Conservation (phyloP, 1,140 invertebrate genomes). For the Trypoxylus dichotomus region DNA sequence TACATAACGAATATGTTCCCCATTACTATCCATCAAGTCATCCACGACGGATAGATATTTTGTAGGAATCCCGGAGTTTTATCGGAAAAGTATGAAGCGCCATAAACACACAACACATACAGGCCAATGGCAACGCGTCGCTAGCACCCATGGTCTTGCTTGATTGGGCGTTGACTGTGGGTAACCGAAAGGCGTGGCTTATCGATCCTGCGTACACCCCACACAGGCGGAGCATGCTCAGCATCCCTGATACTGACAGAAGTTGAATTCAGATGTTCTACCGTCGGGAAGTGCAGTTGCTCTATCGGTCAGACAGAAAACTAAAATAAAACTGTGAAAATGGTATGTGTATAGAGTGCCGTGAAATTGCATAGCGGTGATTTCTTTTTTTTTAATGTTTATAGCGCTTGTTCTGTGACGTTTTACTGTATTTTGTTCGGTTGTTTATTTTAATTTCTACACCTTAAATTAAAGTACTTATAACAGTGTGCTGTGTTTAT, state of each 20-base stretch:
- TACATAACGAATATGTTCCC: conserved; percentile 28
- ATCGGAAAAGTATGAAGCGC: conserved; percentile 26
- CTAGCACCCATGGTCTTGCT: conserved; percentile 33
- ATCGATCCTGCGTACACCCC: conserved; percentile 31
- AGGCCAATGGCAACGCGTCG: conserved; percentile 31
- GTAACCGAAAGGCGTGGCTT: conserved; percentile 30
- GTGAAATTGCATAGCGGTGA: conserved; percentile 12
- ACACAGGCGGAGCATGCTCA: conserved; percentile 41
- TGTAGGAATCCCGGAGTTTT: conserved; percentile 10
- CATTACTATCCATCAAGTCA: conserved; percentile 17
- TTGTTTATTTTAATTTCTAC: neutral
- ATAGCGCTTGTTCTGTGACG: conserved; percentile 20
- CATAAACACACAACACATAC: conserved; percentile 28
- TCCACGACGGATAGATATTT: conserved; percentile 24
- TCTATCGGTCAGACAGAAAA: conserved; percentile 32
- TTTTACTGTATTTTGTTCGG: neutral
- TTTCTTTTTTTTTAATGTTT: conserved; percentile 18
- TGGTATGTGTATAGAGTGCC: conserved; percentile 27
- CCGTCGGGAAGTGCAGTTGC: conserved; percentile 35
- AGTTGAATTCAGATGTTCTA: conserved; percentile 27
- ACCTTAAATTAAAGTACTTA: conserved; percentile 24
- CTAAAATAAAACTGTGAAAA: conserved; percentile 32
- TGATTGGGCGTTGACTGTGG: conserved; percentile 41
- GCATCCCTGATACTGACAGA: conserved; percentile 42
- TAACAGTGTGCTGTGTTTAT: neutral